Conservation (phyloP, 2,888 invertebrate genomes). For the Andrena marginata region DNA sequence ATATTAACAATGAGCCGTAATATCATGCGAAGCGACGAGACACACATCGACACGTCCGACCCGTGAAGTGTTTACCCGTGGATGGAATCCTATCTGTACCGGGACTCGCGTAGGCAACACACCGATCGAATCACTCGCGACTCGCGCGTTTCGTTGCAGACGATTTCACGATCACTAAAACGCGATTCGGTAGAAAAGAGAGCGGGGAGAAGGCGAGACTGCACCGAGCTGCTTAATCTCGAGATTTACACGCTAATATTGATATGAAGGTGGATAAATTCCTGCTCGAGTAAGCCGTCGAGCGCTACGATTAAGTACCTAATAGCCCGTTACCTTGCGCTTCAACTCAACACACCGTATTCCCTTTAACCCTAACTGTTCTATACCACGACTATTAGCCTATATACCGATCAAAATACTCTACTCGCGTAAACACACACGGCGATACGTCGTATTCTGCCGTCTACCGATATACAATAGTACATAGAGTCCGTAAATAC, state of each 20-base stretch:
- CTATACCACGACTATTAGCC: slow-evolving; percentile 24
- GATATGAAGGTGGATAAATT: slow-evolving; percentile 24
- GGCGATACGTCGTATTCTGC: slow-evolving; percentile 44
- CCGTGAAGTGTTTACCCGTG: slow-evolving; percentile 54
- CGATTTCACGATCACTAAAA: slow-evolving; percentile 11
- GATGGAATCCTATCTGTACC: slow-evolving; percentile 67
- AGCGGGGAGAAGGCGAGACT: not conserved
- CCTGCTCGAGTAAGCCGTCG: not conserved
- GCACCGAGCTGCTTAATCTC: not conserved
- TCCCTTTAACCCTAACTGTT: slow-evolving; percentile 13
- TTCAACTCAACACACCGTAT: slow-evolving; percentile 17
- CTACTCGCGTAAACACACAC: slow-evolving; percentile 25
- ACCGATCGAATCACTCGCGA: slow-evolving; percentile 57
- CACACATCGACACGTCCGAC: slow-evolving; percentile 39
- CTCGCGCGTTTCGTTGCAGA: slow-evolving; percentile 57
- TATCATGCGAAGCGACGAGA: slow-evolving; percentile 54
- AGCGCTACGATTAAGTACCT: slow-evolving; percentile 21
- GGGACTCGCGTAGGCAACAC: not conserved
- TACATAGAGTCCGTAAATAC: slow-evolving; percentile 60
- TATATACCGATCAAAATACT: slow-evolving; percentile 33
- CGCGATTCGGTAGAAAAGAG: slow-evolving; percentile 13
- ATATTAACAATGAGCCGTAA: slow-evolving; percentile 65
- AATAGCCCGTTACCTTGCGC: slow-evolving; percentile 38
- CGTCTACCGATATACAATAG: slow-evolving; percentile 39
- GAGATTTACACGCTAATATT: slow-evolving; percentile 10